Conservation (phyloP, 2,888 invertebrate genomes). For the Rhogogaster chlorosoma region DNA sequence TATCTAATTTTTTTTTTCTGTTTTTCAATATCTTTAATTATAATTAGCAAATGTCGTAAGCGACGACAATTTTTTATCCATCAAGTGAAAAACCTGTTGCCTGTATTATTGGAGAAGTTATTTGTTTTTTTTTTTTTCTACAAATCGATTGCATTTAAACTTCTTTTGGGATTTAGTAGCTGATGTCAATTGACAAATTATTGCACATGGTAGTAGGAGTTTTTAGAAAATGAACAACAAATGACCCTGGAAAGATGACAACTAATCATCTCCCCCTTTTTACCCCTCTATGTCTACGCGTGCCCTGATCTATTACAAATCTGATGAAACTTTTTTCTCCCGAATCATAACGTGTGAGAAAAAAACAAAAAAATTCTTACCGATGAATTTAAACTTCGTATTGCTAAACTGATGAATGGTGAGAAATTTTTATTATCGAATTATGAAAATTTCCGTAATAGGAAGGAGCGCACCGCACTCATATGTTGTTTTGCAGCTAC, state of each 20-base stretch:
- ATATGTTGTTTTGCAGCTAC: not conserved
- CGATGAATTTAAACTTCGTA: not conserved
- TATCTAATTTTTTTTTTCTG: conserved; percentile 30
- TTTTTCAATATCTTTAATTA: too few species aligned
- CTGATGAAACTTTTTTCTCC: not conserved
- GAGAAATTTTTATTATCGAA: not conserved
- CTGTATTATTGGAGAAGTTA: not conserved
- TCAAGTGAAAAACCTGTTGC: not conserved
- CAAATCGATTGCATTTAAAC: not conserved
- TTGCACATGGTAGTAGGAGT: not conserved
- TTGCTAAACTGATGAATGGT: not conserved
- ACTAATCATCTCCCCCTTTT: not conserved
- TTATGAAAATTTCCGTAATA: not conserved
- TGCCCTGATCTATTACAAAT: not conserved
- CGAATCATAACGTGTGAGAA: not conserved
- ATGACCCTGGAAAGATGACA: conserved; percentile 21
- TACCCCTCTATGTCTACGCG: conserved; percentile 14
- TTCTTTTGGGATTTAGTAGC: not conserved
- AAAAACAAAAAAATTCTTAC: not conserved
- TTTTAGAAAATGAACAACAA: not conserved
- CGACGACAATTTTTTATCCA: not conserved
- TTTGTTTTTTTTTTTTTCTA: not conserved
- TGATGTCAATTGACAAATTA: conserved; percentile 1
- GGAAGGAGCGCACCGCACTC: not conserved
- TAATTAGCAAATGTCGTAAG: not conserved